These are phyloP conservation scores for Atractosteus spatula DNA, from an alignment of 2,113 vertebrate species.

Conservation along the genomic window DNA sequence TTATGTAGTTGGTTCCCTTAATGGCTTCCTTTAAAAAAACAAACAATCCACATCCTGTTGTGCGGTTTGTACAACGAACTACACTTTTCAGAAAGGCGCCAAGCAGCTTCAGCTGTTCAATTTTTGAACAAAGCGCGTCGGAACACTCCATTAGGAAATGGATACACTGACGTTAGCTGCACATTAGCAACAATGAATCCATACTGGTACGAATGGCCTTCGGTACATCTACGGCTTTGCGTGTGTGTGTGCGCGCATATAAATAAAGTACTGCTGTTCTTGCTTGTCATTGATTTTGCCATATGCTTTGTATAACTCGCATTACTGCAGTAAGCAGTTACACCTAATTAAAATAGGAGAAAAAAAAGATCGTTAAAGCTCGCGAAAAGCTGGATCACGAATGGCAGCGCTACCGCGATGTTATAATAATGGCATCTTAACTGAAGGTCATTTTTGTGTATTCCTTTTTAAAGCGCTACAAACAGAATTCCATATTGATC, in stretches of 20 bases:
- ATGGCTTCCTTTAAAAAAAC: no score
- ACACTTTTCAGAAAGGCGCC: no score
- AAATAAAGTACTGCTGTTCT: conserved; percentile 28
- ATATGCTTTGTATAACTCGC: conserved; percentile 34
- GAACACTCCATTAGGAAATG: no score
- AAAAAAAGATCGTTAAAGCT: conserved; percentile 29
- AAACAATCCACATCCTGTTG: no score
- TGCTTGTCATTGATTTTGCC: conserved; percentile 47
- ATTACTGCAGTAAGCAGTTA: conserved; percentile 26
- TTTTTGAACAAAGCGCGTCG: no score
- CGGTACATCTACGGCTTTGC: no score
- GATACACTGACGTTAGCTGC: no score
- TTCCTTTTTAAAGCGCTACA: conserved; percentile 40
- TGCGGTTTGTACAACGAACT: no score
- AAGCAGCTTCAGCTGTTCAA: no score
- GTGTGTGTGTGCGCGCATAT: neutral
- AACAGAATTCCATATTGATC: conserved; percentile 48
- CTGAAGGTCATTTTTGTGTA: conserved; percentile 49
- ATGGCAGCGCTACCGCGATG: conserved; percentile 30
- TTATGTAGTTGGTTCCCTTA: no score
- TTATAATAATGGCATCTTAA: conserved; percentile 39
- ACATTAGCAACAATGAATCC: no score
- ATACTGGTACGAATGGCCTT: no score
- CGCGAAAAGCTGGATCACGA: conserved; percentile 36
- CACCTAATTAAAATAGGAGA: conserved; percentile 41